Base-by-base conservation (phyloP, 2,888 invertebrate genomes). In the Chaetoderma sp. region DNA sequence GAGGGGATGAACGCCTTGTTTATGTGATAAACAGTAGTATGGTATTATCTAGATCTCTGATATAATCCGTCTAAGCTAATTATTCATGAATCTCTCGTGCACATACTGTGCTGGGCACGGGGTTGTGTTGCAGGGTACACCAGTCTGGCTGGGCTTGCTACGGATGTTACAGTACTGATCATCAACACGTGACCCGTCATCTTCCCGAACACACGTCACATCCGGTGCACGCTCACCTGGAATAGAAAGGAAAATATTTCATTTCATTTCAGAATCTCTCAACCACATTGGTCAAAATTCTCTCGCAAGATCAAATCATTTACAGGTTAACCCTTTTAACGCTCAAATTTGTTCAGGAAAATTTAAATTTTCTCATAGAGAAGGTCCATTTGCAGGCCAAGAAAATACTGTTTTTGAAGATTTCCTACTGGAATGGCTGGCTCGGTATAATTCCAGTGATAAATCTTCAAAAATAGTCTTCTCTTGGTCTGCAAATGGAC, bases 101-200 rank as follows among this genome's bases (percentile, higher is more conserved):
- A 52, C 57, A 55, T 62, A 79, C 79, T 68, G 64, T 16, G 79
- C 73, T 21, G 74, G 76, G 65, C 79, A 79, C 1, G 76, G 62
- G 5, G 74, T 72, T 18, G 70, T 70, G 66, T 78, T 78, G 61
- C 79, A 79, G 5, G 67, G 44, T 10, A 60, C 58, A 1, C 65
- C 60, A 8, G 27, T 30, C 50, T 73, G 70, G 4, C 62, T 54
- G 6, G 79, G 79, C 49, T 77, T 77, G 16, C 72, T 63, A 39
- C 63, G 66, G 18, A 79, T 63, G 44, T 74, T 66, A 69, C 79
- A 79, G 49, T 69, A 63, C 49, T 65, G 69, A 42, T 77, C 77
- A 10, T 72, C 76, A 13, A 76, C 77, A 10, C 57, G 65, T 1
- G 60, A 62, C 1, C 71, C 72, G 10, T 55, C 60, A 23, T 23